A percentile compares a stretch with the other conserved stretches of the same genome.
Conservation (phyloP, 2,113 vertebrate genomes). For the Oreochromis niloticus region DNA sequence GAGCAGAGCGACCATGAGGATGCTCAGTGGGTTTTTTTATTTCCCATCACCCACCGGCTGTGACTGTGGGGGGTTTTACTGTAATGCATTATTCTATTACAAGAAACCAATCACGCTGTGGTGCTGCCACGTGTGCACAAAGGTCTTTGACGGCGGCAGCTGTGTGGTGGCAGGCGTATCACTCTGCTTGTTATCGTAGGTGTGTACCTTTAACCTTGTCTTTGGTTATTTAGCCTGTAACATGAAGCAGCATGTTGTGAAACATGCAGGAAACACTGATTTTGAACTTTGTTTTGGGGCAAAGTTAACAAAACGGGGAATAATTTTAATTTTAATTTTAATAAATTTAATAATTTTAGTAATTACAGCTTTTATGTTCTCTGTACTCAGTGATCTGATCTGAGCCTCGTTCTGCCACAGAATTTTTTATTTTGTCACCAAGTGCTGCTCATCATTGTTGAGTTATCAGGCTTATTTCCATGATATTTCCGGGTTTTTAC, state of each 20-base stretch:
- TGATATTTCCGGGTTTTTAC: rapidly evolving
- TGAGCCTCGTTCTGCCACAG: neutral
- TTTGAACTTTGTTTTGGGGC: rapidly evolving
- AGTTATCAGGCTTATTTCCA: neutral
- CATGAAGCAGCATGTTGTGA: rapidly evolving
- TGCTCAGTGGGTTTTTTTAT: neutral
- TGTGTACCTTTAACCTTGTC: neutral
- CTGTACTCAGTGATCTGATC: neutral
- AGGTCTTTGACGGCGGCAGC: neutral
- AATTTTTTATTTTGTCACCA: neutral
- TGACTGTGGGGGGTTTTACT: neutral
- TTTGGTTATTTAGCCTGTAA: rapidly evolving
- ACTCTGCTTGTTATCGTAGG: neutral
- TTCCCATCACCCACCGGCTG: neutral
- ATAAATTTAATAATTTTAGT: neutral
- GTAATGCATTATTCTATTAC: rapidly evolving
- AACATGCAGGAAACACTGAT: neutral
- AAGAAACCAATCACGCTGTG: neutral
- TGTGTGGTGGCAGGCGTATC: neutral
- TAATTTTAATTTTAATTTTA: too few relatives aligned
- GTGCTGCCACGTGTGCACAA: rapidly evolving
- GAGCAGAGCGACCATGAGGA: neutral
- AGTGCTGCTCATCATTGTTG: neutral
- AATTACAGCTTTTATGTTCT: neutral
- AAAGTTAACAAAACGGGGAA: neutral